Conservation (phyloP, 1,140 invertebrate species). For the Cherax destructor region DNA sequence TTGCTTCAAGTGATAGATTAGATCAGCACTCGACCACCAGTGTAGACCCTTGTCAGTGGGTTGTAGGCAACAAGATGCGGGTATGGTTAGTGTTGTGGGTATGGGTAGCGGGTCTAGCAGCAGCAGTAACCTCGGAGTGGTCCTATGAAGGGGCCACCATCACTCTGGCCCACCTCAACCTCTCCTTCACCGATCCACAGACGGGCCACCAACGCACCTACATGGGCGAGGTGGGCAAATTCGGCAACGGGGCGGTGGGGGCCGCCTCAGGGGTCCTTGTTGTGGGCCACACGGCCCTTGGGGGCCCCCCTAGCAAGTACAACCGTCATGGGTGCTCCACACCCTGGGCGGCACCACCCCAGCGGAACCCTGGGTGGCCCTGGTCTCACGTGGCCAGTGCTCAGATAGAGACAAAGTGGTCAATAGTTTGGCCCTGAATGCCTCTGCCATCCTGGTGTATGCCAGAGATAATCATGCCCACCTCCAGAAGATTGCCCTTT, state of each 20-base stretch:
- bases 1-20: no score
- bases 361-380: constrained; percentile 83
- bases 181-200: constrained; percentile 21
- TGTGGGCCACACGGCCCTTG: constrained; percentile 71
- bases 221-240: constrained; percentile 79
- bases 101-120: constrained; percentile 2
- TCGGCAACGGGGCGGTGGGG: constrained; percentile 81
- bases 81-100: not conserved
- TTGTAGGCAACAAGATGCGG: not conserved
- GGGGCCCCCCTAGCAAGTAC: not conserved
- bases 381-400: constrained; percentile 84
- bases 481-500: constrained; percentile 76
- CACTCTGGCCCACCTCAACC: constrained; percentile 36
- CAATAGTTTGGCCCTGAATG: constrained; percentile 83
- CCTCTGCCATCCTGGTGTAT: constrained; percentile 85
- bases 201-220: not conserved
- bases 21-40: no score
- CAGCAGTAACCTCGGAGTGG: not conserved
- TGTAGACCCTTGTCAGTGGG: no score
- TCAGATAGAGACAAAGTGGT: constrained; percentile 86
- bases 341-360: constrained; percentile 36
- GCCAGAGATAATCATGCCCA: constrained; percentile 82
- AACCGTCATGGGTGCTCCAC: constrained; percentile 70
- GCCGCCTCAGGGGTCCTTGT: constrained; percentile 80
- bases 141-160: constrained; percentile 39